A percentile compares a stretch with the other conserved stretches of the same genome.
Evolutionary conservation across 2,888 invertebrate genomes (phyloP).

Genomic region (Phoenoteleia sp.): DNA sequence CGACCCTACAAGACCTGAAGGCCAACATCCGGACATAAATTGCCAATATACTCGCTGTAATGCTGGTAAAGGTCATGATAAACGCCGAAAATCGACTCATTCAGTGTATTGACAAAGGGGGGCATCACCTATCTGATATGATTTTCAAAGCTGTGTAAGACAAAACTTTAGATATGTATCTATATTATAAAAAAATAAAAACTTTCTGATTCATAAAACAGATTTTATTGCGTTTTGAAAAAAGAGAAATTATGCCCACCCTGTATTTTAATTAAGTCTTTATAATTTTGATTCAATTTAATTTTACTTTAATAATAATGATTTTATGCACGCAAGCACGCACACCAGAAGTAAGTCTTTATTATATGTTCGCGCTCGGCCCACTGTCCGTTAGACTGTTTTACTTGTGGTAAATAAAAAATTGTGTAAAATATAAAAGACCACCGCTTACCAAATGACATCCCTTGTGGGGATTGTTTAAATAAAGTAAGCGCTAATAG

Average conservation of each 20-base stretch:
- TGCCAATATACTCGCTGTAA: constrained; percentile 49
- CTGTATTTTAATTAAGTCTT: too few species aligned
- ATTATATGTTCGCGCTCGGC: too few species aligned
- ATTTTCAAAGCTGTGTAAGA: constrained; percentile 25
- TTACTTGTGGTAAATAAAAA: too few species aligned
- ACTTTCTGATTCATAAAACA: background rate
- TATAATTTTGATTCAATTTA: too few species aligned
- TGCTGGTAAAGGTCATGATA: constrained; percentile 26
- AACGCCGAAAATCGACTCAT: background rate
- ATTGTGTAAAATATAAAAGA: too few species aligned
- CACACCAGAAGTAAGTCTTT: too few species aligned
- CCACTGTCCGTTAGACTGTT: too few species aligned
- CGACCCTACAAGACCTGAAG: constrained; percentile 74
- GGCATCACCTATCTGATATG: constrained; percentile 1
- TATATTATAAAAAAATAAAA: constrained; percentile 19
- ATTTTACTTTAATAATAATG: too few species aligned
- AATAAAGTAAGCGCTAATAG: too few species aligned
- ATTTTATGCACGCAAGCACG: too few species aligned
- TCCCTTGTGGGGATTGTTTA: too few species aligned
- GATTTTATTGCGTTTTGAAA: constrained; percentile 8
- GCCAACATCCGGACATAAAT: constrained; percentile 74
- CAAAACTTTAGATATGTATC: constrained; percentile 19
- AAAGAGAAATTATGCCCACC: constrained; percentile 21
- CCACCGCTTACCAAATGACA: too few species aligned
- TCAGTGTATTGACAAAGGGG: constrained; percentile 17